Base-by-base conservation (phyloP, 2,113 vertebrate genomes). In the Phasianus colchicus region DNA sequence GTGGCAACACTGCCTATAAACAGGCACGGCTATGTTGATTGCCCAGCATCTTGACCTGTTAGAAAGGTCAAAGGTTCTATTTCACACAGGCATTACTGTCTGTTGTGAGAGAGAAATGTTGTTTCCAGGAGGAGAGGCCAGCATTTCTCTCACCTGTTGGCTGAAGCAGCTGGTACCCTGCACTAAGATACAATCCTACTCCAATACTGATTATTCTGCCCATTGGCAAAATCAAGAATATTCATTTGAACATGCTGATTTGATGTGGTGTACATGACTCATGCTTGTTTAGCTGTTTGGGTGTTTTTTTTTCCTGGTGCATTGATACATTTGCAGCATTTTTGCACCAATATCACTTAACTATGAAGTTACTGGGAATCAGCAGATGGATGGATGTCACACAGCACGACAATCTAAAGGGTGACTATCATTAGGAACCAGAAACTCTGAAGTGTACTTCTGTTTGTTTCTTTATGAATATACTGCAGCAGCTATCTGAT, bases 141-240 rank as follows among this genome's bases (percentile, higher is more conserved):
- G 82, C 88, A 55, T 89, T 90, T 83, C 86, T 89, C 83, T 86
- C 11, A 5, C 81, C 91, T 83, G 9, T 83, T 4, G 79, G 92
- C 91, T 61, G 74, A 36, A 96, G 93, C 32, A 17, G 15, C 78
- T 6, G 70, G 63, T 91, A 90, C 88, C 86, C 83, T 27, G 2
- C 34, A 72, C 50, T 2, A 1, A 73, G 84, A 89, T 30, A 61
- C 4, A 11, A 96, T 67, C 74, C 77, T 52, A 30, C 87, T 84
- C 83, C 87, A 91, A 92, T 95, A 97, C 36, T 72, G 94, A 97
- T 96, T 67, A 81, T 65, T 93, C 91, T 96, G 92, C 96, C 94
- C 91, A 93, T 87, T 82, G 95, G 96, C 94, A 94, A 98, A 97
- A 97, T 97, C 97, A 96, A 95, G 94, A 96, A 95, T 97, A 97